Conservation (phyloP, 2,888 invertebrate genomes). For the Lamellibrachia satsuma region DNA sequence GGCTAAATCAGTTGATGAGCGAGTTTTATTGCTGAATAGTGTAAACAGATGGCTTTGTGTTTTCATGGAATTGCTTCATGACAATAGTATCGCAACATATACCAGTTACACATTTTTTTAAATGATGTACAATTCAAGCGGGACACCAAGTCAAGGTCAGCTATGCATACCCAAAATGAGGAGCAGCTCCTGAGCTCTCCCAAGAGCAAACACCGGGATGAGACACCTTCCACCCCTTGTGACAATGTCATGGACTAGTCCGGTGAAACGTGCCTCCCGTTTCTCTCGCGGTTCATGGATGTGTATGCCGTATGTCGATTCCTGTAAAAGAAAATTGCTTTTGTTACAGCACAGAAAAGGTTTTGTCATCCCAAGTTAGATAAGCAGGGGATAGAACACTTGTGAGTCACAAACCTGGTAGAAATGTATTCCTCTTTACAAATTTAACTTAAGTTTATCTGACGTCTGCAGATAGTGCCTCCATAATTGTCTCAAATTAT, state of each 20-base stretch:
- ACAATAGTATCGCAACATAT: background rate
- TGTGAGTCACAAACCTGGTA: background rate
- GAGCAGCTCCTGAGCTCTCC: conserved; percentile 93
- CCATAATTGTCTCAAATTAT: too few relatives aligned
- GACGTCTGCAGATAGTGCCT: too few relatives aligned
- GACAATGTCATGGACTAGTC: conserved; percentile 94
- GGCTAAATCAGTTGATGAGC: too few relatives aligned
- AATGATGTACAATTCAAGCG: background rate
- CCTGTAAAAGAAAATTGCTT: conserved; percentile 69
- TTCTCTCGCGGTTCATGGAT: conserved; percentile 98
- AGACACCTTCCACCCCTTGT: conserved; percentile 95
- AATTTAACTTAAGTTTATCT: background rate
- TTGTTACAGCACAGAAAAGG: background rate
- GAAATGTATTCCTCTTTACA: background rate
- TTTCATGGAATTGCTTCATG: too few relatives aligned
- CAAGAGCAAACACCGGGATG: conserved; percentile 98
- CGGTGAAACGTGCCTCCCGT: conserved; percentile 90
- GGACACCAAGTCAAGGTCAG: background rate
- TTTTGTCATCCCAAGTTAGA: background rate
- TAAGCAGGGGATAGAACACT: too few relatives aligned
- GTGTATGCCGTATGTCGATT: conserved; percentile 98
- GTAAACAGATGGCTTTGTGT: too few relatives aligned
- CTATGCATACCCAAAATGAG: conserved; percentile 78
- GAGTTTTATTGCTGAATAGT: too few relatives aligned
- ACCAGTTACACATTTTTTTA: background rate